phyloP scores from a whole-genome alignment of 2,113 vertebrate species.

The Gymnorhina tibicen region DNA sequence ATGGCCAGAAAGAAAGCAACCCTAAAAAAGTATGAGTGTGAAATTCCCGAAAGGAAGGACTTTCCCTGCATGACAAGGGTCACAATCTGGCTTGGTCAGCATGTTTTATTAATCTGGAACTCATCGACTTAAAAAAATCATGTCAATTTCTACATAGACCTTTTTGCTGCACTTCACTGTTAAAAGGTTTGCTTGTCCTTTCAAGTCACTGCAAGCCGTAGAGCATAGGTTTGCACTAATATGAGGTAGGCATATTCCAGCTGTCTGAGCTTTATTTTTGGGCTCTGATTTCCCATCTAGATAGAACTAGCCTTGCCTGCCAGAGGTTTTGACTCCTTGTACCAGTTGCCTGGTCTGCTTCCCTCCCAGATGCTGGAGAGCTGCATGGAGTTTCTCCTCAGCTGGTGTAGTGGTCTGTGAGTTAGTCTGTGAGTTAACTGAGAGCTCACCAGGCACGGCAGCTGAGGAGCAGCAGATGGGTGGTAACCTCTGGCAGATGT shows the following conservation, averaged over 20 bases:
- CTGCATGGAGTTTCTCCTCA: not conserved
- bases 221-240: slow-evolving; percentile 20
- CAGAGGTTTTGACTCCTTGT: not conserved
- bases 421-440: not conserved
- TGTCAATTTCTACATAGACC: not conserved
- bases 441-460: not conserved
- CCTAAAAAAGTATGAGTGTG: slow-evolving; percentile 57
- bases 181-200: slow-evolving; percentile 55
- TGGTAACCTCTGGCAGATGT: not conserved
- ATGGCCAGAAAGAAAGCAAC: slow-evolving; percentile 64
- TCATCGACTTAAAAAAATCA: not conserved
- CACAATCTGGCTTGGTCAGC: not conserved
- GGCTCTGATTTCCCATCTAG: not conserved
- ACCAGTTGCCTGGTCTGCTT: not conserved
- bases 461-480: not conserved
- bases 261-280: not conserved
- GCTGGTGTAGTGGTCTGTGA: not conserved
- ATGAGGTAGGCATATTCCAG: not conserved
- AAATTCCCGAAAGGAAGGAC: not conserved
- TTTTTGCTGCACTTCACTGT: slow-evolving; percentile 64
- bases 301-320: not conserved
- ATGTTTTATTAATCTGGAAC: not conserved
- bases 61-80: not conserved
- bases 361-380: not conserved
- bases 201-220: slow-evolving; percentile 44